Conservation (phyloP, 2,888 invertebrate genomes). For the Drosophila fulvimacula region DNA sequence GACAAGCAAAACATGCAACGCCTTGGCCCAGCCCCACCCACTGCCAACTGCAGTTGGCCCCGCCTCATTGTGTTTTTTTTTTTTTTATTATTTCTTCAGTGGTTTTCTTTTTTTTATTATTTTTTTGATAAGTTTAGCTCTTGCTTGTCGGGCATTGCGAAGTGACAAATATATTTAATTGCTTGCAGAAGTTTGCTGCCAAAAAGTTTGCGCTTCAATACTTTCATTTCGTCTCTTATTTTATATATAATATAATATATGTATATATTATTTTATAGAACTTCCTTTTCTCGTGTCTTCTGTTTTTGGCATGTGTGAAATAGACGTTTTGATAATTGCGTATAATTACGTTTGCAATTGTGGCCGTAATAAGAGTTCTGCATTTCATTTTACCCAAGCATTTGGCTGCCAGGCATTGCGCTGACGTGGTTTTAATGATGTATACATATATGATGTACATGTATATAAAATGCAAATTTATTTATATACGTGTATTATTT, state of each 20-base stretch:
- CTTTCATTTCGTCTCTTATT: constrained; percentile 8
- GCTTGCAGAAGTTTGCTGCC: constrained; percentile 70
- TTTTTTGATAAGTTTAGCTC: constrained; percentile 61
- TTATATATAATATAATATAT: neutral
- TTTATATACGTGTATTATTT: too few species aligned
- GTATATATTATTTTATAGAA: neutral
- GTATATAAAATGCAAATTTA: too few species aligned
- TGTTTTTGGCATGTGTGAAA: constrained; percentile 56
- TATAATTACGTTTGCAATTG: constrained; percentile 67
- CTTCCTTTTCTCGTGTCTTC: constrained; percentile 7
- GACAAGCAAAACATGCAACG: constrained; percentile 68
- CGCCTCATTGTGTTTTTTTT: constrained; percentile 8
- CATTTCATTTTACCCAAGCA: constrained; percentile 10
- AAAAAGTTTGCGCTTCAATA: constrained; percentile 56
- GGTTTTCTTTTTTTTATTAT: constrained; percentile 23
- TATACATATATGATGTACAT: too few species aligned
- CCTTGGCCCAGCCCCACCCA: constrained; percentile 4
- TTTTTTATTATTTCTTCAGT: constrained; percentile 36
- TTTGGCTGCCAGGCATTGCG: constrained; percentile 1
- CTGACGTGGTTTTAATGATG: neutral
- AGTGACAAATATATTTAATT: constrained; percentile 81
- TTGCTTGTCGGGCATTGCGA: constrained; percentile 68
- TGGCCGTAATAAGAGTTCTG: constrained; percentile 36
- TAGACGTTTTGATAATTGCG: constrained; percentile 68
- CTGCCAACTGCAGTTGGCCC: constrained; percentile 31